Base-by-base conservation (phyloP, 2,113 vertebrate species). In the Propithecus coquereli region DNA sequence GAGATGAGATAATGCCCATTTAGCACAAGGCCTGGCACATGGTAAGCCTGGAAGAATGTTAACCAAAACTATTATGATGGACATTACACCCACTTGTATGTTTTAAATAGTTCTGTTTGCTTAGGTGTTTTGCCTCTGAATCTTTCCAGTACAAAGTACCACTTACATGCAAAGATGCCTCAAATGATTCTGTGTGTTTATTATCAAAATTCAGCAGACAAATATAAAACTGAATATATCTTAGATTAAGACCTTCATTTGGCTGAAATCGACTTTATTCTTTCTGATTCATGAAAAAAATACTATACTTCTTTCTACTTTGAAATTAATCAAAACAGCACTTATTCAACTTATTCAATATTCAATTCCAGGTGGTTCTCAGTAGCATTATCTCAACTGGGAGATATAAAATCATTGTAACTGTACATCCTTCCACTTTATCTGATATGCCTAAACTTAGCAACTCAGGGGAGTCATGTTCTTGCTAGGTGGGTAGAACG, bases 201-300 rank as follows among this genome's bases (percentile, higher is more conserved):
- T 80, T 94, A 70, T 57, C 50, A 3, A 59, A 90, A 87, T 77
- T 74, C 23, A 77, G 9, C 63, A 34, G 66, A 76, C 74, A 87
- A 68, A 94, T 92, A 74, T 81, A 84, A 74, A 95, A 22, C 27
- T 23, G 25, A 90, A 0, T 83, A 59, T 57, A 71, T 77, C 18
- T 77, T 94, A 94, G 22, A 94, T 54, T 70, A 82, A 8, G 32
- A 77, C 71, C 43, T 90, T 90, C 59, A 90, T 94, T 97, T 94
- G 70, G 30, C 6, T 54, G 2, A 27, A 52, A 70, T n/a, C 54
- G 27, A 88, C 25, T 73, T 97, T 94, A 76, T 65, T 85, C 32
- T 70, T 95, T 95, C 87, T 94, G 34, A 54, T 54, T 76, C 14
- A 32, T 23, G 50, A 18, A 40, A 85, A 65, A 84, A 87, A 57